A percentile compares a stretch with the other conserved stretches of the same genome.
phyloP scores from a whole-genome alignment of 2,113 vertebrate genomes.

The Catharus bicknelli region DNA sequence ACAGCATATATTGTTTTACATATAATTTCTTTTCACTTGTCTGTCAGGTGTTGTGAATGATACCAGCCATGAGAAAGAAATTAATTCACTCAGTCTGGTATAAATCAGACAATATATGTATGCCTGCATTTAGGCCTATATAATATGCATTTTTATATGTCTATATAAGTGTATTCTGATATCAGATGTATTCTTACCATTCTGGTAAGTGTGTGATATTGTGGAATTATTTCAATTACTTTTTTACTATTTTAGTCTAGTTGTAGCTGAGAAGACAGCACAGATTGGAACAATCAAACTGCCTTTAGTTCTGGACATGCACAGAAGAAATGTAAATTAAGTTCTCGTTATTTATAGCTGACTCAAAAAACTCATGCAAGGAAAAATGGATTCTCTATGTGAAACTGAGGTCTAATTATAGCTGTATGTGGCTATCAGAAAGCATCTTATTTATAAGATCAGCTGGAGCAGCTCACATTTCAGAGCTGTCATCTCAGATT shows the following conservation, averaged over 20 bases:
- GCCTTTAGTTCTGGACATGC: neutral
- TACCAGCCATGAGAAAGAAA: neutral
- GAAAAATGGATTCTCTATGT: constrained; percentile 38
- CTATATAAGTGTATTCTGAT: neutral
- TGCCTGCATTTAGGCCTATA: neutral
- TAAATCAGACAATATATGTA: neutral
- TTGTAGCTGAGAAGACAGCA: neutral
- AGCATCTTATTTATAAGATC: constrained; percentile 37
- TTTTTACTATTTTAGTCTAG: neutral
- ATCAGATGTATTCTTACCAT: neutral
- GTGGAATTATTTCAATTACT: neutral
- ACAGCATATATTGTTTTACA: neutral
- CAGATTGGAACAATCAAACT: neutral
- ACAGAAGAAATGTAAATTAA: constrained; percentile 33
- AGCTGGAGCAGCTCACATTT: constrained; percentile 36
- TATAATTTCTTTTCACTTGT: neutral
- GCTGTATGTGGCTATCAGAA: constrained; percentile 5
- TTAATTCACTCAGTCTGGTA: neutral
- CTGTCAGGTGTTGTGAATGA: neutral
- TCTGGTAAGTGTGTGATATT: neutral
- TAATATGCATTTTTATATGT: neutral
- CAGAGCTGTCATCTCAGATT: constrained; percentile 47
- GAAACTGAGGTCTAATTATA: constrained; percentile 40
- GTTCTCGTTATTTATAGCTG: constrained; percentile 15
- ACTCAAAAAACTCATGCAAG: neutral